phyloP scores from a whole-genome alignment of 2,113 vertebrate species.

The Aleadryas rufinucha region DNA sequence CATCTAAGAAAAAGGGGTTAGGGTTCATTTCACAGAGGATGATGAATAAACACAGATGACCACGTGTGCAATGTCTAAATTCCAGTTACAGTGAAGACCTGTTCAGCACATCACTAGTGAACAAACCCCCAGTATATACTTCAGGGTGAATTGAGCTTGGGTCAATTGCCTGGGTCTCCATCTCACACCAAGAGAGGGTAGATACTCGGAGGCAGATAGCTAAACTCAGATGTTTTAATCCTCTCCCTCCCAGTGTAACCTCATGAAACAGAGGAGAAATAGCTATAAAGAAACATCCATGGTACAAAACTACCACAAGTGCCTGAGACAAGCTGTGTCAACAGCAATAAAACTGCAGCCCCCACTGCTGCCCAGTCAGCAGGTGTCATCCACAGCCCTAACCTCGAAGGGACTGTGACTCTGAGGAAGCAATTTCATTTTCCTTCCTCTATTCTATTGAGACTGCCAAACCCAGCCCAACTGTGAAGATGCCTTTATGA shows the following conservation, averaged over 20 bases:
- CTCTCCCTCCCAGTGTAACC: not conserved
- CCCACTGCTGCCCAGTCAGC: not conserved
- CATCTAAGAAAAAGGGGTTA: not conserved
- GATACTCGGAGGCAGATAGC: not conserved
- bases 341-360: not conserved
- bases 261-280: not conserved
- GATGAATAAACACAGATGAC: not conserved
- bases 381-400: accelerated
- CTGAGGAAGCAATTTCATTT: not conserved
- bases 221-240: not conserved
- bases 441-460: not conserved
- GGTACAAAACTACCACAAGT: not conserved
- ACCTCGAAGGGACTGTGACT: not conserved
- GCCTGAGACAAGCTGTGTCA: not conserved
- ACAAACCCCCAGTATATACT: not conserved
- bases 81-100: not conserved
- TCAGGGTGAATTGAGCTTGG: not conserved
- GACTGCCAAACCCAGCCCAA: not conserved
- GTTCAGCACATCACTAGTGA: not conserved
- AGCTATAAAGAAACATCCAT: not conserved
- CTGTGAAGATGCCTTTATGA: not conserved
- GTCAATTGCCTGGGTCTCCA: not conserved
- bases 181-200: not conserved
- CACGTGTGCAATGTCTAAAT: not conserved
- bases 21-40: not conserved